Evolutionary conservation across 2,113 vertebrate species (phyloP).

Genomic region (Dendrocopos noguchii): DNA sequence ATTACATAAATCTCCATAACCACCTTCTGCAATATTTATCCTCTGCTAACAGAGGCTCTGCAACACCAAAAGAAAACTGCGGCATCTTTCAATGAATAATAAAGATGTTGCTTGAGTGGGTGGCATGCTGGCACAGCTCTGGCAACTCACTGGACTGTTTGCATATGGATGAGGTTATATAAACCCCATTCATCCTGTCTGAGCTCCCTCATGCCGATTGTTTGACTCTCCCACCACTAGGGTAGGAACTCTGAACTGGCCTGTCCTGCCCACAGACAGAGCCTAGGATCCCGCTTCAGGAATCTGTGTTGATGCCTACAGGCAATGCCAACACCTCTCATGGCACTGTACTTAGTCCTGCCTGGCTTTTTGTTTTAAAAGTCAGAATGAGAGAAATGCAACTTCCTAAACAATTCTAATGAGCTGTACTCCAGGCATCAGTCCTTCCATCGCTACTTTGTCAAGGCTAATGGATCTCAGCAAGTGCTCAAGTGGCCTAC

Average conservation of each 20-base stretch:
- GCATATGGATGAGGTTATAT: slow-evolving; percentile 60
- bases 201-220: not conserved
- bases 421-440: not conserved
- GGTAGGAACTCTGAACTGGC: not conserved
- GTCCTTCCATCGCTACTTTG: not conserved
- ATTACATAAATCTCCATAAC: not conserved
- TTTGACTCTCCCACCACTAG: not conserved
- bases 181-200: slow-evolving; percentile 21
- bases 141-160: slow-evolving; percentile 53
- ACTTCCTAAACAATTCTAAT: not conserved
- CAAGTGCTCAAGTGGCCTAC: not conserved
- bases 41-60: not conserved
- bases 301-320: not conserved
- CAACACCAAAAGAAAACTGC: slow-evolving; percentile 19
- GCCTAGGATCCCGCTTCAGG: not conserved
- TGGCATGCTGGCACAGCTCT: slow-evolving; percentile 41
- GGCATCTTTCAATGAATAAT: slow-evolving; percentile 53
- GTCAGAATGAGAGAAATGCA: not conserved
- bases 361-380: not conserved
- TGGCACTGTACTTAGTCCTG: not conserved
- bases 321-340: not conserved
- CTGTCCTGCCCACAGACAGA: not conserved
- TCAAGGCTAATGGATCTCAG: not conserved
- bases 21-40: not conserved
- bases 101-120: slow-evolving; percentile 40